A percentile compares a stretch with the other conserved stretches of the same genome.
Evolutionary conservation across 2,797 vertebrate genomes (phyloP).

Genomic region (Peromyscus eremicus): DNA sequence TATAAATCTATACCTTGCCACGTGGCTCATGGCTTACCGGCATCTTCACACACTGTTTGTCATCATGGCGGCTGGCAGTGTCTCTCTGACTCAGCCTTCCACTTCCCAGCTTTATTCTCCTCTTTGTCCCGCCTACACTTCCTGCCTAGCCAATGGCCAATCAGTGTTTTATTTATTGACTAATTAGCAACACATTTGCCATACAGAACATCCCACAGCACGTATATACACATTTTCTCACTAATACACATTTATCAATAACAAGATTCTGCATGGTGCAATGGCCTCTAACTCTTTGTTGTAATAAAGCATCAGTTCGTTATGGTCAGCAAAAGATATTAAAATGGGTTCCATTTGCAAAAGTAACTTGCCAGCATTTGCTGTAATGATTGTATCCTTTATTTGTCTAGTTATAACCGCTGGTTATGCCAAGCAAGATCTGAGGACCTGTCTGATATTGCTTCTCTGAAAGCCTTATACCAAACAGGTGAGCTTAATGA

Average conservation of each 20-base stretch:
- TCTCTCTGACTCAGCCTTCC: too few species aligned
- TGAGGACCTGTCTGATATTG: constrained; percentile 98
- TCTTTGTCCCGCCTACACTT: too few species aligned
- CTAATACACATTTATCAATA: neutral
- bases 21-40: too few species aligned
- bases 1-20: too few species aligned
- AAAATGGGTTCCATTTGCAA: neutral
- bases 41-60: too few species aligned
- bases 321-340: neutral
- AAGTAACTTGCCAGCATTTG: neutral
- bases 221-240: neutral
- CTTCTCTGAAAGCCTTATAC: constrained; percentile 98
- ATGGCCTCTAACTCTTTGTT: neutral
- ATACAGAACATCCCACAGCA: too few species aligned
- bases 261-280: neutral
- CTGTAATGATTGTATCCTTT: constrained; percentile 19
- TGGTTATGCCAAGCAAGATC: constrained; percentile 98
- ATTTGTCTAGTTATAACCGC: constrained; percentile 93
- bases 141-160: too few species aligned
- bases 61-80: too few species aligned
- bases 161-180: too few species aligned
- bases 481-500: constrained; percentile 93
- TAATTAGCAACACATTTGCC: too few species aligned
- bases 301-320: constrained; percentile 36
- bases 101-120: too few species aligned